These are phyloP conservation scores for Brotula barbata DNA, from an alignment of 2,797 vertebrate species.

Conservation along the genomic window DNA sequence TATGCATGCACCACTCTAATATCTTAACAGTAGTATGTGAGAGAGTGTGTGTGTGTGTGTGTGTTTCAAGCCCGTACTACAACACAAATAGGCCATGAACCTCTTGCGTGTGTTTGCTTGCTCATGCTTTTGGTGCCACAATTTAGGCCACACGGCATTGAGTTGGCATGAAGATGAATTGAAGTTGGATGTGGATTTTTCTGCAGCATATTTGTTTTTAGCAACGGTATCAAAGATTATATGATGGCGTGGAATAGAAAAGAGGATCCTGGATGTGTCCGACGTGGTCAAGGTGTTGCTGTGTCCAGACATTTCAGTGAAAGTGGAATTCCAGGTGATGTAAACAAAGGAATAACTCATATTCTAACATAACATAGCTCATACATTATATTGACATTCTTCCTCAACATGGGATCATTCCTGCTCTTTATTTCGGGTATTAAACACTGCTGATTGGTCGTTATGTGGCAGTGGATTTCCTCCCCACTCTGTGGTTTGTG, in stretches of 20 bases:
- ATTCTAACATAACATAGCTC: no score
- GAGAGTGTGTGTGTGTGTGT: conserved; percentile 8
- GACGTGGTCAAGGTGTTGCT: conserved; percentile 57
- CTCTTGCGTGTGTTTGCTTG: conserved; percentile 14
- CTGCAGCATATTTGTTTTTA: neutral
- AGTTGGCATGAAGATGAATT: neutral
- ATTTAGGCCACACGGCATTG: conserved; percentile 17
- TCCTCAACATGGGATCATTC: no score
- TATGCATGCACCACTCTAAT: conserved; percentile 20
- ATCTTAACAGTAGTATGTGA: conserved; percentile 18
- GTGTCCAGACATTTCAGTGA: conserved; percentile 25
- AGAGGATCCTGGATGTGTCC: no score
- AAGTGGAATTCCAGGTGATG: no score
- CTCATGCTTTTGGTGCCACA: conserved; percentile 23
- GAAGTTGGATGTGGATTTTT: conserved; percentile 1
- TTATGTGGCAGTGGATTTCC: no score
- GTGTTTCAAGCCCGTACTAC: conserved; percentile 32
- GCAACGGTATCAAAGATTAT: neutral
- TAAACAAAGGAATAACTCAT: no score
- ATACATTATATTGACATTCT: no score
- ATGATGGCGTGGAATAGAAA: no score
- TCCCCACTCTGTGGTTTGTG: no score
- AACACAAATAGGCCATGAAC: conserved; percentile 29
- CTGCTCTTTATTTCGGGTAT: no score
- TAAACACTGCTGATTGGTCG: no score